phyloP scores from a whole-genome alignment of 2,113 vertebrate species.

The Melozone crissalis region DNA sequence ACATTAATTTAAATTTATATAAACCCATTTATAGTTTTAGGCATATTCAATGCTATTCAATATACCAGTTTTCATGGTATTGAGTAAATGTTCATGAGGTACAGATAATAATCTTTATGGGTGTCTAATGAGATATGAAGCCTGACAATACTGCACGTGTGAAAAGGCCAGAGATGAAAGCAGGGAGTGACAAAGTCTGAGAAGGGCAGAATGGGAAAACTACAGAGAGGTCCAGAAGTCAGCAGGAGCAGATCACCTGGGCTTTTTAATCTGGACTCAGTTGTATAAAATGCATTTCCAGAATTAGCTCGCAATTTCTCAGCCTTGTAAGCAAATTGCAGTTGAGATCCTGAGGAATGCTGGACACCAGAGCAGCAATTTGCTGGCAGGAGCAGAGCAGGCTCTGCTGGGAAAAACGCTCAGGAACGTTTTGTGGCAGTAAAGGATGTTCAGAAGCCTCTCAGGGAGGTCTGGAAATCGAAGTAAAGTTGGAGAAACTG shows the following conservation, averaged over 20 bases:
- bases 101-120: background rate
- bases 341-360: background rate
- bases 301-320: background rate
- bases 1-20: background rate
- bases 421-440: background rate
- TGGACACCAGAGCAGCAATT: background rate
- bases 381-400: background rate
- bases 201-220: background rate
- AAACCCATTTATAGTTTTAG: background rate
- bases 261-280: background rate
- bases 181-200: background rate
- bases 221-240: background rate
- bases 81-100: background rate
- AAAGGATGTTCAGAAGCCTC: background rate
- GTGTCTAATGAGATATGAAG: background rate
- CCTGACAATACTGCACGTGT: background rate
- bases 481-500: background rate
- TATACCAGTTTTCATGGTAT: background rate
- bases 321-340: background rate
- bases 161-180: background rate
- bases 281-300: background rate
- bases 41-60: background rate
- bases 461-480: background rate
- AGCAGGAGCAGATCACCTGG: background rate
- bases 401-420: background rate